Evolutionary conservation across 2,113 vertebrate species (phyloP).

Genomic region (Tupaia chinensis): DNA sequence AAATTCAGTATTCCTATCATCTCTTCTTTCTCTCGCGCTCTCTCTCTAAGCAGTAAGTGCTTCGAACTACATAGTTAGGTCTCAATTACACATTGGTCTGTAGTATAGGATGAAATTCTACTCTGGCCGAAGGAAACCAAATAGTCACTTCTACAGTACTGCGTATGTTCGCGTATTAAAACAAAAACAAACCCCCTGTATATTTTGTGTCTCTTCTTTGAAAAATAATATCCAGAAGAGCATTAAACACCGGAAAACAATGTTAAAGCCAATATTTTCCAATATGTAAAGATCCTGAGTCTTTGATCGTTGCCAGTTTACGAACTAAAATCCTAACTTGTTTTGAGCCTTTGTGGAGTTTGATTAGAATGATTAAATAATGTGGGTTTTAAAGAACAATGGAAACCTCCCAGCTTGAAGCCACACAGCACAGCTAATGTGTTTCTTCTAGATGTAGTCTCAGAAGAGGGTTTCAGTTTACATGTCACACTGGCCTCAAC

Average conservation of each 20-base stretch:
- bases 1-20: background rate
- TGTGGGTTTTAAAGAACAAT: slow-evolving; percentile 78
- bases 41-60: background rate
- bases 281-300: slow-evolving; percentile 36
- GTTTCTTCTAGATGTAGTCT: slow-evolving; percentile 82
- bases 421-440: slow-evolving; percentile 76
- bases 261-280: slow-evolving; percentile 18
- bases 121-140: slow-evolving; percentile 52
- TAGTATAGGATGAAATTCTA: slow-evolving; percentile 15
- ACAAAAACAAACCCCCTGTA: slow-evolving; percentile 54
- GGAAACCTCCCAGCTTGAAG: slow-evolving; percentile 76
- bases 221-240: slow-evolving; percentile 60
- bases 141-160: background rate
- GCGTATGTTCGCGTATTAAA: slow-evolving; percentile 40
- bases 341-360: slow-evolving; percentile 71
- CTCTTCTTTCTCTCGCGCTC: too few relatives aligned
- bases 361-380: slow-evolving; percentile 70
- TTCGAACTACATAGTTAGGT: slow-evolving; percentile 24
- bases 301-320: background rate
- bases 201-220: slow-evolving; percentile 69
- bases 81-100: background rate
- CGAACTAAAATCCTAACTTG: slow-evolving; percentile 54
- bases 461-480: slow-evolving; percentile 87
- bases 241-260: slow-evolving; percentile 20
- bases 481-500: slow-evolving; percentile 73